A percentile compares a stretch with the other conserved stretches of the same genome.
These are phyloP conservation scores for Volucella inanis DNA, from an alignment of 2,888 invertebrate species.

Conservation along the genomic window DNA sequence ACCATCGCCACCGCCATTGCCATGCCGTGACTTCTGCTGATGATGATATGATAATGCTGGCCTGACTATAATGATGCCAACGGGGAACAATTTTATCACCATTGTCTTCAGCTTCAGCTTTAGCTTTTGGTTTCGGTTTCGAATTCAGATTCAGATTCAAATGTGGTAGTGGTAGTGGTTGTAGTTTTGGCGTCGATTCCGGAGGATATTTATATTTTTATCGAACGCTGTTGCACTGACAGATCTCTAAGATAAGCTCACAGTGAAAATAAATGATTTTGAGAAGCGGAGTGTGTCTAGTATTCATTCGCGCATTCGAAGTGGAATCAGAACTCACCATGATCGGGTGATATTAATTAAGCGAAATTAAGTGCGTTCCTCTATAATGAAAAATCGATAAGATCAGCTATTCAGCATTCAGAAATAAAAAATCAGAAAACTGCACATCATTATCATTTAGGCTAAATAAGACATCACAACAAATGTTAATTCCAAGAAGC, in stretches of 20 bases:
- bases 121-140: slow-evolving; percentile 18
- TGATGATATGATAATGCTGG: slow-evolving; percentile 74
- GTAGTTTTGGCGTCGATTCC: slow-evolving; percentile 54
- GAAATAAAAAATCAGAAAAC: slow-evolving; percentile 43
- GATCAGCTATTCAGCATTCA: slow-evolving; percentile 37
- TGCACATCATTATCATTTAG: too few relatives aligned
- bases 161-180: neutral
- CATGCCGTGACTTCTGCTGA: slow-evolving; percentile 62
- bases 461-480: slow-evolving; percentile 45
- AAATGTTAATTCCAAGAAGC: slow-evolving; percentile 10
- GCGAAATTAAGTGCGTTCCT: slow-evolving; percentile 59
- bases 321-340: slow-evolving; percentile 35
- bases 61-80: slow-evolving; percentile 74
- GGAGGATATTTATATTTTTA: slow-evolving; percentile 70
- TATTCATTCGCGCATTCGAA: slow-evolving; percentile 33
- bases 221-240: slow-evolving; percentile 52
- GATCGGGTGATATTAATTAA: slow-evolving; percentile 61
- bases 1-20: slow-evolving; percentile 12
- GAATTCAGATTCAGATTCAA: slow-evolving; percentile 5
- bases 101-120: slow-evolving; percentile 36
- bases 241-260: slow-evolving; percentile 53
- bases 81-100: slow-evolving; percentile 75
- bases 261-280: slow-evolving; percentile 67
- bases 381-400: slow-evolving; percentile 59
- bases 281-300: slow-evolving; percentile 28